Base-by-base conservation (phyloP, 2,888 invertebrate genomes). In the Sepiola atlantica region DNA sequence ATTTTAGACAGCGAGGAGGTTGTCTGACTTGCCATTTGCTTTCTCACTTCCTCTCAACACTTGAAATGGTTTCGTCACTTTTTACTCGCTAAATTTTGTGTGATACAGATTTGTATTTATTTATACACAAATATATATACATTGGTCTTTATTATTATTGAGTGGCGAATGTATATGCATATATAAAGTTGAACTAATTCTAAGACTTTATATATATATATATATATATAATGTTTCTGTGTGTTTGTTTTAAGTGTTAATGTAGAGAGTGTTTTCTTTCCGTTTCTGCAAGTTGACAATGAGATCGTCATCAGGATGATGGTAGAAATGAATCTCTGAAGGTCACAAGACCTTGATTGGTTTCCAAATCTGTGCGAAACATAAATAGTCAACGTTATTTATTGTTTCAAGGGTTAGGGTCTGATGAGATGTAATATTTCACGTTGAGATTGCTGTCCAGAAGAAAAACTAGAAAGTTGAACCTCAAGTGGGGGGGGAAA, bases 361-460 rank as follows among this genome's bases (percentile, higher is more conserved):
- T n/a, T 77, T 77, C 77, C 77, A 77, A 77, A 77, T 32, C 77
- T n/a, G 32, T 77, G 77, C n/a, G n/a, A 77, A 77, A 77, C 77
- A 77, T 77, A 77, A 77, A n/a, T 21, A 3, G 77, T 77, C 32
- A n/a, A 16, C n/a, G 77, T 77, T n/a, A 77, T 77, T 77, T 77
- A 77, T 77, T 77, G 77, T 77, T 77, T 77, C 77, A 77, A 77
- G n/a, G 77, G 77, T 77, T 77, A 77, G 32, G 77, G 77, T 77
- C 32, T 32, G n/a, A n/a, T n/a, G 77, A 77, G 32, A 77, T n/a
- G 77, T n/a, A 77, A 77, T 77, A 77, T 77, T 77, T 77, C 77
- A 77, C 77, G 32, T 77, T 77, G 32, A n/a, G 77, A 77, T 77
- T 77, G 77, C 77, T n/a, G 77, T n/a, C 77, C 77, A n/a, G n/a